phyloP scores from a whole-genome alignment of 2,113 vertebrate species.

The Ellobius talpinus region DNA sequence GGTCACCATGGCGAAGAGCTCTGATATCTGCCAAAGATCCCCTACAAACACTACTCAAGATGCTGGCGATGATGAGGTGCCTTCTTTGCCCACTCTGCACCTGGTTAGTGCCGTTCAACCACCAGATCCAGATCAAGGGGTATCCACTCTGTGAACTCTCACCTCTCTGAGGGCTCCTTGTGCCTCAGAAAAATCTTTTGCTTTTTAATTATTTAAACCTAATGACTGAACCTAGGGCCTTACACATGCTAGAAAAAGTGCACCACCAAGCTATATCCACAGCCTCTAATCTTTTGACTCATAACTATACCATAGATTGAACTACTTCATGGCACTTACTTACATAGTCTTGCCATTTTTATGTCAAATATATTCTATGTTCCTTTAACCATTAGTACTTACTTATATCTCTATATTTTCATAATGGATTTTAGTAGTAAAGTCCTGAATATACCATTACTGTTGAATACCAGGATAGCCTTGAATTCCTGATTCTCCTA shows the following conservation, averaged over 20 bases:
- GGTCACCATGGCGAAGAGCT: fast-evolving
- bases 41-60: not conserved
- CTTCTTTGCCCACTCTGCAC: not conserved
- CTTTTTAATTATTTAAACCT: not conserved
- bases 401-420: not conserved
- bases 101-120: not conserved
- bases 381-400: not conserved
- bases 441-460: not conserved
- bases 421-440: not conserved
- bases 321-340: not conserved
- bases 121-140: not conserved
- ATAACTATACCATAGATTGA: not conserved
- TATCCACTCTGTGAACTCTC: not conserved
- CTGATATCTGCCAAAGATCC: too few relatives aligned
- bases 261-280: not conserved
- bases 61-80: not conserved
- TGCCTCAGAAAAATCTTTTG: not conserved
- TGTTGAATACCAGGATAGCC: not conserved
- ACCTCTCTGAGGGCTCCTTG: not conserved
- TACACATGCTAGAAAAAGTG: not conserved
- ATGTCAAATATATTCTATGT: not conserved
- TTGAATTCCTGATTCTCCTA: not conserved
- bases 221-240: not conserved
- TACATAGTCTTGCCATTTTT: not conserved
- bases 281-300: not conserved